Percentiles rank a stretch among this genome's conserved stretches.
These are phyloP conservation scores for Xestia c-nigrum DNA, from an alignment of 2,888 invertebrate species.

Conservation along the genomic window DNA sequence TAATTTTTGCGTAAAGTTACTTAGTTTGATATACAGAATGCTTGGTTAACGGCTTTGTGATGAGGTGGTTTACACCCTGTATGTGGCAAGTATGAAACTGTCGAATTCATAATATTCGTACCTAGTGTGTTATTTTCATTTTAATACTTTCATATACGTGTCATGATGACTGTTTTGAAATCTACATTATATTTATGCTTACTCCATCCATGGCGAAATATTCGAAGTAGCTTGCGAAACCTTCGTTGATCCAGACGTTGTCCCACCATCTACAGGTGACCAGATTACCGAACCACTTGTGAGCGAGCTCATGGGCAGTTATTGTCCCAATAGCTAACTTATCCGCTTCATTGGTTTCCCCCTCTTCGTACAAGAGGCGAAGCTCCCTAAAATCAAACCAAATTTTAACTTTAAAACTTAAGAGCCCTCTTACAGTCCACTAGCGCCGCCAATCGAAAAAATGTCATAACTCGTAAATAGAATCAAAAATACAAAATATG, in stretches of 20 bases:
- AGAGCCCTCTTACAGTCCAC: too few species aligned
- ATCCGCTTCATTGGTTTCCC: constrained; percentile 83
- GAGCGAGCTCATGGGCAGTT: constrained; percentile 91
- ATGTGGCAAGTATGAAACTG: too few species aligned
- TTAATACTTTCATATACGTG: not conserved
- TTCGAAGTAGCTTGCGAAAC: constrained; percentile 93
- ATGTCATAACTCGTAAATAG: too few species aligned
- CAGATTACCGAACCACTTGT: constrained; percentile 95
- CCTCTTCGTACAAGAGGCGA: constrained; percentile 84
- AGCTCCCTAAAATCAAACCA: constrained; percentile 78
- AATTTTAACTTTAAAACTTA: not conserved
- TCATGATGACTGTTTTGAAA: not conserved
- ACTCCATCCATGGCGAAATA: constrained; percentile 90
- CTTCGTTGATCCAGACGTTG: constrained; percentile 94
- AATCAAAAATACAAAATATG: too few species aligned
- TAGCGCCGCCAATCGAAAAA: too few species aligned
- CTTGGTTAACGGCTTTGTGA: too few species aligned
- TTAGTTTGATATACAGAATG: too few species aligned
- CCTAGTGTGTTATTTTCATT: not conserved
- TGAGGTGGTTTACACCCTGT: too few species aligned
- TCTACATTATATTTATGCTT: constrained; percentile 60
- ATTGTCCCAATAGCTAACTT: constrained; percentile 88
- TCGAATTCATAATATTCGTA: not conserved
- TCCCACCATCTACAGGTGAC: constrained; percentile 94
- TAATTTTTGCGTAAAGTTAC: too few species aligned